These are phyloP conservation scores for Tenthredo mesomela DNA, from an alignment of 2,888 invertebrate genomes.

Conservation along the genomic window DNA sequence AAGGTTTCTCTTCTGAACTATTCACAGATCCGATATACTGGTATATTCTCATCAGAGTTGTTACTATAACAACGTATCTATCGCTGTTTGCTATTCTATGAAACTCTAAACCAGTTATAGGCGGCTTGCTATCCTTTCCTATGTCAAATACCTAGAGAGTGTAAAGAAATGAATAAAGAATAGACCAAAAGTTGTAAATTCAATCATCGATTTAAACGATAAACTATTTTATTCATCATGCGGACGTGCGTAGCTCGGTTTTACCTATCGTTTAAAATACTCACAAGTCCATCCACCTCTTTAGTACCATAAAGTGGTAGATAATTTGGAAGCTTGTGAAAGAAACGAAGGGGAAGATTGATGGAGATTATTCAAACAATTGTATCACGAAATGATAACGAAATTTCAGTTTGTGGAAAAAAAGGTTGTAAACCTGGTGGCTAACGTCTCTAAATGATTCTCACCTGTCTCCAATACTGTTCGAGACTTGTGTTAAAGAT, in stretches of 20 bases:
- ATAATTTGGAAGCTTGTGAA: conserved; percentile 86
- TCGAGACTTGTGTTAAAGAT: conserved; percentile 88
- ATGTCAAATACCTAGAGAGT: conserved; percentile 90
- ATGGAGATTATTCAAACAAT: conserved; percentile 44
- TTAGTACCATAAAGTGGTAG: conserved; percentile 86
- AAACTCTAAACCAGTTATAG: conserved; percentile 94
- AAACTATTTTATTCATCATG: neutral
- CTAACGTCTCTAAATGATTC: neutral
- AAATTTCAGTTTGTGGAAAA: neutral
- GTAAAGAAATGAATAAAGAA: conserved; percentile 59
- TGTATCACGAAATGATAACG: too few species aligned
- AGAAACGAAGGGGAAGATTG: conserved; percentile 62
- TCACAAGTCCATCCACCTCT: conserved; percentile 89
- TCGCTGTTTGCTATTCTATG: conserved; percentile 86
- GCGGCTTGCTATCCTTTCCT: conserved; percentile 87
- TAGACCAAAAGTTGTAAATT: neutral
- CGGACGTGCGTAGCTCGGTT: neutral
- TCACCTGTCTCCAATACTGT: conserved; percentile 93
- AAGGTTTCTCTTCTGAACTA: conserved; percentile 88
- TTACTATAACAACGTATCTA: conserved; percentile 90
- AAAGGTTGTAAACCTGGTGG: neutral
- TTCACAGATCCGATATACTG: conserved; percentile 90
- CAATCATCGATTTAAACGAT: neutral
- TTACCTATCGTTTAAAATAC: conserved; percentile 61
- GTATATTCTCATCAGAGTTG: conserved; percentile 91